Conservation (phyloP, 2,888 invertebrate genomes). For the Lasioglossum leucozonium region DNA sequence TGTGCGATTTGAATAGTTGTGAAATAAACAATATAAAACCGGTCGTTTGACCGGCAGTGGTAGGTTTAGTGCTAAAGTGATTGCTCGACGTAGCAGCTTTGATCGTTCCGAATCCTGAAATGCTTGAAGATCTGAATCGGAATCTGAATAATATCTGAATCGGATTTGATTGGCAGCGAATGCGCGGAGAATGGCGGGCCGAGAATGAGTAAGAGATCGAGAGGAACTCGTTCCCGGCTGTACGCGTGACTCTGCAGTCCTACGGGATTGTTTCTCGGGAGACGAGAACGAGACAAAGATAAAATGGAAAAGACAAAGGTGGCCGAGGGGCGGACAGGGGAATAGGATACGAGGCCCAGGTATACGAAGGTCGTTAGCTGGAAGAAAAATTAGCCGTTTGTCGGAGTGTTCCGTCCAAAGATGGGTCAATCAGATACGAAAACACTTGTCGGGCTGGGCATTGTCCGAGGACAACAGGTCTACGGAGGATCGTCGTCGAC, state of each 20-base stretch:
- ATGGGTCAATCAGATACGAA: conserved; percentile 83
- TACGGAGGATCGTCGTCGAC: conserved; percentile 75
- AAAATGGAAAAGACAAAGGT: conserved; percentile 51
- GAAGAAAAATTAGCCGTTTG: conserved; percentile 81
- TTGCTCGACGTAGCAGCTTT: neutral
- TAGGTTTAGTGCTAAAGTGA: too few relatives aligned
- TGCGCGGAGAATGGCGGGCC: neutral
- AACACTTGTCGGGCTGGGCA: conserved; percentile 79
- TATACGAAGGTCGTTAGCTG: conserved; percentile 79
- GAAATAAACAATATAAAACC: too few relatives aligned
- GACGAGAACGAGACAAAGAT: conserved; percentile 20
- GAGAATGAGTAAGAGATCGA: conserved; percentile 12
- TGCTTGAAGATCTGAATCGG: neutral
- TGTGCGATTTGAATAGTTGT: too few relatives aligned
- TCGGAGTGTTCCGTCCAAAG: conserved; percentile 69
- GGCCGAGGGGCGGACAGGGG: conserved; percentile 2
- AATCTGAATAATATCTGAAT: neutral
- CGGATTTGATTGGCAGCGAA: neutral
- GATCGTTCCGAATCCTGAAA: neutral
- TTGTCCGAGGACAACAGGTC: conserved; percentile 78
- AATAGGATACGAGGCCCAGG: conserved; percentile 64
- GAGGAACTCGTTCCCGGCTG: conserved; percentile 2
- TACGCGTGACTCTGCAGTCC: conserved; percentile 30
- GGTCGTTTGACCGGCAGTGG: too few relatives aligned
- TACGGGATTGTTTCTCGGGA: neutral